Base-by-base conservation (phyloP, 1,140 invertebrate species). In the Drosophila pandora region DNA sequence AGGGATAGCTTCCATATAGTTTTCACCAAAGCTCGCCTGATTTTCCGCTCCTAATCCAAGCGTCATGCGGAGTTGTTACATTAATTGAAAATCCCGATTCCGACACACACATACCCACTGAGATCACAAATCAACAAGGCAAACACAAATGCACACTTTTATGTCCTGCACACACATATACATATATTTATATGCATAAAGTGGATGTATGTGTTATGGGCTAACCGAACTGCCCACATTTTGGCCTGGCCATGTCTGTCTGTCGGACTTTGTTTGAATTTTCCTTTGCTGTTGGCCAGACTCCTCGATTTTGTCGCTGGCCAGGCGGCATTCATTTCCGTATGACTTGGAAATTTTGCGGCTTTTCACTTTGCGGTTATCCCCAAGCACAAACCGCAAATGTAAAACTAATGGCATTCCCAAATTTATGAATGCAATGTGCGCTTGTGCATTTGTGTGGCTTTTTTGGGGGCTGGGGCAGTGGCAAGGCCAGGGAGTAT, bases 391-490 rank as follows among this genome's bases (percentile, higher is more conserved):
- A 80, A 76, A 87, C 90, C 90, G 87, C 90, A 90, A 90, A 90
- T 90, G 76, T 79, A 90, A 90, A 90, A 90, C 90, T 90, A 90
- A 90, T 90, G 90, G 85, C 76, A 90, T 78, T 82, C 76, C 67
- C 57, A 90, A 90, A 88, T 88, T 88, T 88, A 88, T 88, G 84
- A 88, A 88, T 89, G 76, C 79, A 76, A 48, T 68, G 64, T 57
- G 49, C 43, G 59, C 28, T 13, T 48, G 23, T 64, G n/a, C 54
- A 10, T 43, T 23, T 63, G 21, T 41, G 34, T 71, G 30, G 61
- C 23, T 12, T 37, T 37, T 37, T 12, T 2, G 9, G 8, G 34
- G 10, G 10, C 34, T 6, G 34, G 34, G 49, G 13, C 61, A 13
- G 17, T n/a, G 41, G 13, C 17, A 8, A n/a, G 9, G 34, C 10